Conservation (phyloP, 2,113 vertebrate genomes). For the Colius striatus region DNA sequence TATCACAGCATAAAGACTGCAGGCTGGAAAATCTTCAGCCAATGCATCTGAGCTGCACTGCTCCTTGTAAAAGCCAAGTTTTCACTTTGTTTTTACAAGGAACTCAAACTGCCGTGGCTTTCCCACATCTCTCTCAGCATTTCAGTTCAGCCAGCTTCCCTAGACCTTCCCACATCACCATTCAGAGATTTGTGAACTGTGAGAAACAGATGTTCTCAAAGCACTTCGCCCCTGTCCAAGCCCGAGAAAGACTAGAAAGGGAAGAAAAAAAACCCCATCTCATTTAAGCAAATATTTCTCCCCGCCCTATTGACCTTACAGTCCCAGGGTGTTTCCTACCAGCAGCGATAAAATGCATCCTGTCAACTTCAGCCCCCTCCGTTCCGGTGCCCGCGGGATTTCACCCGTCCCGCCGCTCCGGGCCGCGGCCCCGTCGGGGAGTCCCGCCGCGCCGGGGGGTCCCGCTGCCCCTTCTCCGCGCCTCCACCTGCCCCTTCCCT, state of each 20-base stretch:
- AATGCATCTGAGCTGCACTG: not conserved
- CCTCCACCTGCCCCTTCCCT: not conserved
- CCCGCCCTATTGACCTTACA: not conserved
- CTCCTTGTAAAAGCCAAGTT: not conserved
- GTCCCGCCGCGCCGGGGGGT: not conserved
- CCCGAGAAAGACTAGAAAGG: not conserved
- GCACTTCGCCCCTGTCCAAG: not conserved
- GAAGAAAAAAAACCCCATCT: not conserved
- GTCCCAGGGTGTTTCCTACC: conserved; percentile 15
- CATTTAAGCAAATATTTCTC: conserved; percentile 31
- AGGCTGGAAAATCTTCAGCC: not conserved
- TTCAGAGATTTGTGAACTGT: conserved; percentile 26
- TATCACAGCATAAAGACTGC: not conserved
- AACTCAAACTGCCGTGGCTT: not conserved
- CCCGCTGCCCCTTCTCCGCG: no score
- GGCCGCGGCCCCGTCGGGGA: not conserved
- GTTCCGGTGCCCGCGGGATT: not conserved
- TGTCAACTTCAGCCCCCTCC: not conserved
- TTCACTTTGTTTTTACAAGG: conserved; percentile 33
- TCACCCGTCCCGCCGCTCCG: not conserved
- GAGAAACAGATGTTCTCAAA: conserved; percentile 58
- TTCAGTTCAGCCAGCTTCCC: conserved; percentile 22
- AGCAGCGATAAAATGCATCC: not conserved
- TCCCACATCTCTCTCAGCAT: conserved; percentile 9
- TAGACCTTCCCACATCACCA: conserved; percentile 49